These are phyloP conservation scores for Limosa lapponica DNA, from an alignment of 2,797 vertebrate genomes.

Conservation along the genomic window DNA sequence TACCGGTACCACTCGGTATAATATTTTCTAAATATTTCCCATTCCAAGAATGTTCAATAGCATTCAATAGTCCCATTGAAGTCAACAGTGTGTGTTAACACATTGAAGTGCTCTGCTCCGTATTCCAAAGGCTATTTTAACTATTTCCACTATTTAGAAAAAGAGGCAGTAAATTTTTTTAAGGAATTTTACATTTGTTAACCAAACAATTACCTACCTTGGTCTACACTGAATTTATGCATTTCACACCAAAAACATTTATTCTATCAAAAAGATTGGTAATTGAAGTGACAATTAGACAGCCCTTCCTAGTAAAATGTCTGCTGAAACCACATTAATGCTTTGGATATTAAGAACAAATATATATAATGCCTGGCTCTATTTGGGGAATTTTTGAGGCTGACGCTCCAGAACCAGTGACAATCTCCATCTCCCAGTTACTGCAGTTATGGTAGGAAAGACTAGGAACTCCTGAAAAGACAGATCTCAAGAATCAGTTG, in stretches of 20 bases:
- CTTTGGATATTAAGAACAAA: background rate
- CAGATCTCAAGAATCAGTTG: background rate
- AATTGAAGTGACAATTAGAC: background rate
- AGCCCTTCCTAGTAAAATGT: background rate
- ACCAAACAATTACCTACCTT: background rate
- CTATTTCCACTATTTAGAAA: background rate
- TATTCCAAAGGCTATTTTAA: background rate
- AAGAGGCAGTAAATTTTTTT: accelerated
- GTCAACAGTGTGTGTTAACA: background rate
- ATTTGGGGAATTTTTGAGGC: background rate
- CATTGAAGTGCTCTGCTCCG: background rate
- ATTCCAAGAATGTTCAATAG: background rate
- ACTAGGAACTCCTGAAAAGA: background rate
- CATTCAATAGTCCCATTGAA: background rate
- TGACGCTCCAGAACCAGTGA: background rate
- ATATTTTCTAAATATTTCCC: background rate
- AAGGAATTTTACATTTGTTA: background rate
- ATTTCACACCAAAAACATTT: background rate
- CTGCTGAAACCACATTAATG: background rate
- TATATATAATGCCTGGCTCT: background rate
- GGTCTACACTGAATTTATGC: background rate
- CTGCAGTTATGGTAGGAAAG: background rate
- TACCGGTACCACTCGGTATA: background rate
- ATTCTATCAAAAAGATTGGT: background rate
- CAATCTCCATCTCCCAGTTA: background rate